Evolutionary conservation across 2,797 vertebrate genomes (phyloP).

Genomic region (Sebastiscus tertius): DNA sequence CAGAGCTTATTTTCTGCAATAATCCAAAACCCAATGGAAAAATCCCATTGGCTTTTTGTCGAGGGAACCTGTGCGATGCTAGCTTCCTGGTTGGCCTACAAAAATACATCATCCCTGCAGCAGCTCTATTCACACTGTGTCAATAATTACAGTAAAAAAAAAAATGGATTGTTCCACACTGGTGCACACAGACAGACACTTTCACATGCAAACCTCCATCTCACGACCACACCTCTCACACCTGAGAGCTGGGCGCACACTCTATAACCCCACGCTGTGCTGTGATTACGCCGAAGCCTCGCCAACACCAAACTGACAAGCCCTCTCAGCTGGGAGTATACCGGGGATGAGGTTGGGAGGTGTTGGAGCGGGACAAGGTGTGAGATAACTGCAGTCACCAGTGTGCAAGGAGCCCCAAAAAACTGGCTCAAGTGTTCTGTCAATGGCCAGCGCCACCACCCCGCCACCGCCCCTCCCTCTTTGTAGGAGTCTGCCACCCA

Average conservation of each 20-base stretch:
- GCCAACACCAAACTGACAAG: constrained; percentile 67
- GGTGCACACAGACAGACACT: background rate
- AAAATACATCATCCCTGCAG: too few relatives aligned
- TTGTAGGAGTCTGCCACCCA: constrained; percentile 80
- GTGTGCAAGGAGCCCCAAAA: constrained; percentile 40
- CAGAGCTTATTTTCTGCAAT: too few relatives aligned
- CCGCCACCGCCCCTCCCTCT: constrained; percentile 27
- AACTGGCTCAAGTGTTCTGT: constrained; percentile 63
- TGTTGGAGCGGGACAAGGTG: background rate
- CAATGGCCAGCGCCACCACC: constrained; percentile 50
- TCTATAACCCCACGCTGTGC: constrained; percentile 24
- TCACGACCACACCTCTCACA: constrained; percentile 15
- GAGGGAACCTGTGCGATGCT: too few relatives aligned
- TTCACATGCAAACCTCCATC: constrained; percentile 7
- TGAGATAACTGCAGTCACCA: constrained; percentile 52
- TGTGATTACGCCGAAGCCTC: constrained; percentile 41
- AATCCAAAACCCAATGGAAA: too few relatives aligned
- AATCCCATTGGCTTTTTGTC: too few relatives aligned
- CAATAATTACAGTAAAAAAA: background rate
- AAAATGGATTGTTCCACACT: background rate
- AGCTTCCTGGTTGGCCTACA: too few relatives aligned
- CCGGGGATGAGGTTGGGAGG: background rate
- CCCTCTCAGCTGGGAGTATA: constrained; percentile 53
- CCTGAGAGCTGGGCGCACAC: background rate
- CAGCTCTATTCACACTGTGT: background rate